Evolutionary conservation across 2,113 vertebrate species (phyloP), one percentile per base, ranked within the genome.

Genomic region (Hemiscyllium ocellatum): DNA sequence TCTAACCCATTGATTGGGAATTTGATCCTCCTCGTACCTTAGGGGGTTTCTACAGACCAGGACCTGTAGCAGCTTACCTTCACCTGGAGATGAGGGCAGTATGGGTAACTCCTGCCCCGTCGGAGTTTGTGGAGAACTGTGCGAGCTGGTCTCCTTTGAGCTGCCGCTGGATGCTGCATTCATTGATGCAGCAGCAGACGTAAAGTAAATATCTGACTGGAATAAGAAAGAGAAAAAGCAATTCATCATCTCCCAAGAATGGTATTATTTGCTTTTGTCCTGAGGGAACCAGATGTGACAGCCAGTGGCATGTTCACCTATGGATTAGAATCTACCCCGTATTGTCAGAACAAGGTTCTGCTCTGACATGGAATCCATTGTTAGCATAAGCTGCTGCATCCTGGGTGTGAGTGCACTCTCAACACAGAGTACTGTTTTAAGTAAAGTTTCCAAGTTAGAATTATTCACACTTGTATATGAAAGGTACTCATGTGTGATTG

Each of bases 121-220:
- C 0, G 98, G 98, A 10, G 99, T 99, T 97, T 99, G 98, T 19
- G 99, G 98, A 96, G 99, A 99, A 96, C 97, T 98, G 96, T 98
- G 98, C 95, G 98, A 98, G 96, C 98, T 98, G 96, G 98, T 97
- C 96, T 98, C 98, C 97, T 98, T 98, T n/a, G 98, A 99, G 96
- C 98, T 99, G 97, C 98, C 97, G 96, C 98, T 98, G 94, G 98
- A 99, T 4, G 98, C 98, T 93, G 98, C 98, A 15, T 97, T 98
- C 96, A 98, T 98, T 7, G 89, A 93, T 0, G 98, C 97, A 2
- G 98, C 97, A 8, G 98, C 97, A 0, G 99, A 99, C 95, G 98
- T 98, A 96, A 99, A 99, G 97, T 99, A 99, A 97, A 99, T 99
- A 96, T 99, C 99, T 2, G 98, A 99, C 99, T 99, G 97, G 96